A percentile compares a stretch with the other conserved stretches of the same genome.
phyloP scores from a whole-genome alignment of 2,888 invertebrate species.

The Drosophila barbarae region DNA sequence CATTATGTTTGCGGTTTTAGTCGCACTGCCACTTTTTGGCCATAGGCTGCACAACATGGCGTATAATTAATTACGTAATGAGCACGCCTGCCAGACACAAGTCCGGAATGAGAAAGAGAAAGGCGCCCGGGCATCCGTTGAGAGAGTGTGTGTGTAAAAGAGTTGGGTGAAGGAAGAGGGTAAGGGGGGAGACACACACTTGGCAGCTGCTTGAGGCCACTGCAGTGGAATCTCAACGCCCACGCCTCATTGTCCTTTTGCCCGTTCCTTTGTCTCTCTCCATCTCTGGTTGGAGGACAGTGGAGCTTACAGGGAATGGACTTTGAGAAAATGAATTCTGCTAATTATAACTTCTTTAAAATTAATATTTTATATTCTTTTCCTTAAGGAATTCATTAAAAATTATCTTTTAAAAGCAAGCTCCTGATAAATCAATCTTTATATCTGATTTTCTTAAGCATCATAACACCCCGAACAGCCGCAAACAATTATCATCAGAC shows the following conservation, averaged over 20 bases:
- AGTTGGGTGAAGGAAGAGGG: not conserved
- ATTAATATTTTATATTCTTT: not conserved
- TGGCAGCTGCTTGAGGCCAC: constrained; percentile 39
- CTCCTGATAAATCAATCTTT: too few relatives aligned
- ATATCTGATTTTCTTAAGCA: constrained; percentile 41
- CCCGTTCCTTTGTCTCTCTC: constrained; percentile 16
- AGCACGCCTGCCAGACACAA: constrained; percentile 58
- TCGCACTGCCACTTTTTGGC: constrained; percentile 54
- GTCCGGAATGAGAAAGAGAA: constrained; percentile 20
- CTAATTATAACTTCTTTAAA: too few relatives aligned
- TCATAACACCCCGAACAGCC: constrained; percentile 12
- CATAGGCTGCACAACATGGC: constrained; percentile 62
- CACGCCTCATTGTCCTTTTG: constrained; percentile 44
- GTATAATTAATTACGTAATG: constrained; percentile 73
- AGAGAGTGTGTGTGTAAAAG: not conserved
- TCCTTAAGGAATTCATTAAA: not conserved
- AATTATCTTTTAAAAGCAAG: fast-evolving
- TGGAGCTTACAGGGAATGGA: not conserved
- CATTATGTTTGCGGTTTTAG: constrained; percentile 67
- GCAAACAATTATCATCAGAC: constrained; percentile 45
- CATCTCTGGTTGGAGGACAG: not conserved
- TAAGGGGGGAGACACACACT: constrained; percentile 14
- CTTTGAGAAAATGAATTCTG: not conserved
- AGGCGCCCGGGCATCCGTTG: not conserved
- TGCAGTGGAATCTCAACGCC: constrained; percentile 35